Evolutionary conservation across 2,113 vertebrate species (phyloP).

Genomic region (Melanostigma gelatinosum): DNA sequence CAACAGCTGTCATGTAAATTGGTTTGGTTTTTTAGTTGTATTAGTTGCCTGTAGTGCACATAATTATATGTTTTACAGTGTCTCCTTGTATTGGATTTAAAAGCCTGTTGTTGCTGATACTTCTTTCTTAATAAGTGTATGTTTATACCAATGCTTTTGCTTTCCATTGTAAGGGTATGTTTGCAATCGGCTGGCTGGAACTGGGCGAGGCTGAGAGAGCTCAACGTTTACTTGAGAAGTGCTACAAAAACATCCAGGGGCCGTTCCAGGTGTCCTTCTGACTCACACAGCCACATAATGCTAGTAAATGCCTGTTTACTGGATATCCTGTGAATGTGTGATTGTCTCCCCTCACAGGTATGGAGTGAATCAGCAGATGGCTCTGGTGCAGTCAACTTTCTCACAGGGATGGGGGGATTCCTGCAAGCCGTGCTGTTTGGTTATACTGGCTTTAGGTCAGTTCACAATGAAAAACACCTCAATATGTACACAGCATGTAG

Average conservation of each 20-base stretch:
- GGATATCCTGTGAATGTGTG: not conserved
- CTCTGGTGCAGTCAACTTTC: conserved; percentile 93
- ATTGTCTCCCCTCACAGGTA: conserved; percentile 81
- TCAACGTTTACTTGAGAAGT: conserved; percentile 84
- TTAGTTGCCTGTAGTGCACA: no score
- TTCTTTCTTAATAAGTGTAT: not conserved
- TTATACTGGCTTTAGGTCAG: conserved; percentile 93
- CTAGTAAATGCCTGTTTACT: not conserved
- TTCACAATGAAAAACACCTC: conserved; percentile 1
- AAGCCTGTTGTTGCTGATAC: no score
- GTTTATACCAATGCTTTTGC: conserved; percentile 12
- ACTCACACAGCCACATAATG: not conserved
- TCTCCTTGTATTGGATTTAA: no score
- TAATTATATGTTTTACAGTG: no score
- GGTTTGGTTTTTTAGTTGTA: no score
- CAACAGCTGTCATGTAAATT: no score
- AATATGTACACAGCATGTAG: not conserved
- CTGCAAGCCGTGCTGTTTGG: conserved; percentile 92
- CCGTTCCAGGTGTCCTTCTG: conserved; percentile 90
- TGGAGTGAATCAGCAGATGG: conserved; percentile 95
- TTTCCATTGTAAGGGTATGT: conserved; percentile 88
- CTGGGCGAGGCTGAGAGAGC: conserved; percentile 86
- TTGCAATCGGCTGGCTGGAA: conserved; percentile 95
- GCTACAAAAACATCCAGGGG: conserved; percentile 88
- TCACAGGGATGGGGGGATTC: conserved; percentile 97